Evolutionary conservation across 2,113 vertebrate genomes (phyloP), one percentile per base, ranked within the genome.

Genomic region (Saimiri boliviensis): DNA sequence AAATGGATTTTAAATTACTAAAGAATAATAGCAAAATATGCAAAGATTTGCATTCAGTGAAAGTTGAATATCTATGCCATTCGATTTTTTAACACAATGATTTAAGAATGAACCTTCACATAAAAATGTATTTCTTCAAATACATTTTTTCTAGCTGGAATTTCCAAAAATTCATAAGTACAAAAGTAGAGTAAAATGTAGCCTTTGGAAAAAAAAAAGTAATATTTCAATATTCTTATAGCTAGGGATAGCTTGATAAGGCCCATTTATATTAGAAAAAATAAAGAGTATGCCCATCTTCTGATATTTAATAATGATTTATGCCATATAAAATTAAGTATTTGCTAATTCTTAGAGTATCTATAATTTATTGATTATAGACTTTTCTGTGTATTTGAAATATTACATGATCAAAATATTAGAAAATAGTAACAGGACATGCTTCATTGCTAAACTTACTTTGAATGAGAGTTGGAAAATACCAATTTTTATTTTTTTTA

Each of bases 1-100:
- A 90, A 98, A 98, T 95, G 93, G 91, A 97, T 97, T 98, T 94
- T 96, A 97, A 98, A 97, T 97, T 94, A 96, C 91, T 96, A 80
- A 96, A 76, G 79, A 97, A 74, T 93, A 98, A 97, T 97, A 97
- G 95, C 60, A 96, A 98, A 98, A 97, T 97, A 97, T 77, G 52
- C 90, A 98, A 98, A 93, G 81, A 92, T 87, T 88, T 93, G 54
- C 96, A 83, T 89, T 95, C 97, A 97, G 76, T 97, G 96, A 97
- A 98, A 98, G 86, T 63, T 98, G 93, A 98, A 98, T 93, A 76
- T 23, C 85, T 86, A 89, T 19, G 2, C 45, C 52, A 74, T 97
- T 98, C 88, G 60, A 86, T 83, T 85, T 98, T 98, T 98, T 92
- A 92, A 97, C 56, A 35, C 91, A 98, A 95, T 96, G 58, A 97